phyloP scores from a whole-genome alignment of 2,888 invertebrate genomes.

The Deilephila porcellus region DNA sequence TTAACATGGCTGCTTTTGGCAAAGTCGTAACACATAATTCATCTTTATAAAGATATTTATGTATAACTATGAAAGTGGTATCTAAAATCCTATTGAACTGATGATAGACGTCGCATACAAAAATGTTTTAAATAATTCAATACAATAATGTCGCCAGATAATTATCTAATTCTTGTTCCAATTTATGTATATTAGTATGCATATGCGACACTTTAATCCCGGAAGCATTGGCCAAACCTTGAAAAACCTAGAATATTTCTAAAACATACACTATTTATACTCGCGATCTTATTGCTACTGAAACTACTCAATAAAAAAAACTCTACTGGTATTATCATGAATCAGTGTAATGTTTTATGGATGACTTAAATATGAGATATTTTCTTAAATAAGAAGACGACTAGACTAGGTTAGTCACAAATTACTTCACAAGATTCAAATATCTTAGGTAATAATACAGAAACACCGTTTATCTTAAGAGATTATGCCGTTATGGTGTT shows the following conservation, averaged over 20 bases:
- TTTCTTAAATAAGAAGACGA: no score
- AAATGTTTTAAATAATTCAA: background rate
- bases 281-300: constrained; percentile 1
- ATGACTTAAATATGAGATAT: no score
- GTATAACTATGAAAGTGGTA: background rate
- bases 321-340: no score
- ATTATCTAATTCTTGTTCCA: background rate
- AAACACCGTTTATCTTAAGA: no score
- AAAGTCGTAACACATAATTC: background rate
- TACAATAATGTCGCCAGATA: background rate
- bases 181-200: background rate
- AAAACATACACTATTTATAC: background rate
- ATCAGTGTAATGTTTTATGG: no score
- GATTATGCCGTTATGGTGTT: no score
- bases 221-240: constrained; percentile 8
- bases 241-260: constrained; percentile 5
- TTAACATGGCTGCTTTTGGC: background rate
- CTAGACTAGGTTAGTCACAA: no score
- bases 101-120: background rate
- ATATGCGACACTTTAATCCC: background rate
- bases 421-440: no score
- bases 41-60: background rate
- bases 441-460: no score
- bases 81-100: background rate
- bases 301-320: background rate